These are phyloP conservation scores for Elachura formosa DNA, from an alignment of 2,113 vertebrate genomes.

Conservation along the genomic window DNA sequence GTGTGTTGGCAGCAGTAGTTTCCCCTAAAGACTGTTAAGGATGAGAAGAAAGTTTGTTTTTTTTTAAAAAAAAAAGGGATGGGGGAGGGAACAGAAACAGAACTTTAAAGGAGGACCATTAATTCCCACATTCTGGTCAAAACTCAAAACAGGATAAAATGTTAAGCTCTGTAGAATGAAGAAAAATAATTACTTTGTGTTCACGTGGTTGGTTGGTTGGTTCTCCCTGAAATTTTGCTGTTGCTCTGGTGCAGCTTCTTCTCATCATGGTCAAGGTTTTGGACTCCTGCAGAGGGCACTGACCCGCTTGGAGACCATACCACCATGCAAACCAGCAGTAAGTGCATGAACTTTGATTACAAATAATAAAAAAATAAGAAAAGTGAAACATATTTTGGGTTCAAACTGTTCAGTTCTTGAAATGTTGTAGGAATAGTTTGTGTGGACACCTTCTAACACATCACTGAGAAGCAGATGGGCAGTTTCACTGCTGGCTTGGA, in stretches of 20 bases:
- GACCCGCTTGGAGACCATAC: not conserved
- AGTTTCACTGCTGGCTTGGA: not conserved
- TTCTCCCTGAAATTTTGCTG: not conserved
- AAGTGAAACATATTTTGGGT: not conserved
- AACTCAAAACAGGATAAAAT: not conserved
- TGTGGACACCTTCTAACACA: not conserved
- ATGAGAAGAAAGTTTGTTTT: not conserved
- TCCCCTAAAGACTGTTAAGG: not conserved
- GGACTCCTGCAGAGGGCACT: not conserved
- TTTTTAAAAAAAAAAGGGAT: not conserved
- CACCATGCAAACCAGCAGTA: not conserved
- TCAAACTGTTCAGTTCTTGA: not conserved
- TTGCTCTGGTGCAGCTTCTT: not conserved
- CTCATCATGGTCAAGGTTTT: fast-evolving
- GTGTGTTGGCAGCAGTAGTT: not conserved
- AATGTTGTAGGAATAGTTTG: not conserved
- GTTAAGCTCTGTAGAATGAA: not conserved
- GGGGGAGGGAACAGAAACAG: not conserved
- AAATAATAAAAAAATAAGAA: not conserved
- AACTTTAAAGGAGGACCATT: not conserved
- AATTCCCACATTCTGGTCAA: not conserved
- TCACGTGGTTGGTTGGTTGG: not conserved
- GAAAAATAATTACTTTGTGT: not conserved
- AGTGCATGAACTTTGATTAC: not conserved
- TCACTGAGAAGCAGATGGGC: not conserved